Evolutionary conservation across 2,797 vertebrate species (phyloP), one percentile per base, ranked within the genome.

Genomic region (Etheostoma perlongum): DNA sequence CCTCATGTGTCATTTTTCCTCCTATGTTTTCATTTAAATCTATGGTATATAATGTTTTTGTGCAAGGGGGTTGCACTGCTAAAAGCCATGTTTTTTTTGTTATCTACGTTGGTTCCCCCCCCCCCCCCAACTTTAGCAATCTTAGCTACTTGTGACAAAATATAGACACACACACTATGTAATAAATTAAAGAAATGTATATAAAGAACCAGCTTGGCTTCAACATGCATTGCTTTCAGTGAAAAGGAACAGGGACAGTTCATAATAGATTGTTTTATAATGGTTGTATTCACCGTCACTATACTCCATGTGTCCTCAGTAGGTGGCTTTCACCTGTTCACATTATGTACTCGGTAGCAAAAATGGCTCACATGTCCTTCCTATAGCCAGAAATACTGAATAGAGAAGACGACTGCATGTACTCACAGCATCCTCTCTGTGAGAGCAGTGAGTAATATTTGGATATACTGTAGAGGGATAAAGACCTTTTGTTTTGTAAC

Each of bases 401-500:
- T 46, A 75, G 54, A 68, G 49, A 36, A 19, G 60, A 79, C 72
- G 62, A 74, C 74, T 14, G 13, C 67, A 75, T 76, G 74, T 62
- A 82, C 72, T 72, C 75, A 59, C 79, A 76, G 74, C 67, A 64
- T 83, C 83, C 72, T 79, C 63, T 76, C 21, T 46, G 79, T 54
- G 62, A 76, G 62, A 78, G 77, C 61, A 16, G 74, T 91, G 90
- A 92, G 89, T 83, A 91, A 87, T 85, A 79, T 67, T 82, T 74
- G 57, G 77, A 79, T 81, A 89, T 76, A 27, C 27, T 27, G 27
- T 27, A 72, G 74, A 85, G 25, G 76, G 73, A 74, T 87, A 76
- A 79, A 54, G 84, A 89, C 81, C 88, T 90, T 91, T 91, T 84
- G 88, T 94, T 93, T 92, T 84, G 80, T 90, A 92, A 91, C 91